Evolutionary conservation across 2,797 vertebrate genomes (phyloP), one percentile per base, ranked within the genome.

Genomic region (Astyanax mexicanus): DNA sequence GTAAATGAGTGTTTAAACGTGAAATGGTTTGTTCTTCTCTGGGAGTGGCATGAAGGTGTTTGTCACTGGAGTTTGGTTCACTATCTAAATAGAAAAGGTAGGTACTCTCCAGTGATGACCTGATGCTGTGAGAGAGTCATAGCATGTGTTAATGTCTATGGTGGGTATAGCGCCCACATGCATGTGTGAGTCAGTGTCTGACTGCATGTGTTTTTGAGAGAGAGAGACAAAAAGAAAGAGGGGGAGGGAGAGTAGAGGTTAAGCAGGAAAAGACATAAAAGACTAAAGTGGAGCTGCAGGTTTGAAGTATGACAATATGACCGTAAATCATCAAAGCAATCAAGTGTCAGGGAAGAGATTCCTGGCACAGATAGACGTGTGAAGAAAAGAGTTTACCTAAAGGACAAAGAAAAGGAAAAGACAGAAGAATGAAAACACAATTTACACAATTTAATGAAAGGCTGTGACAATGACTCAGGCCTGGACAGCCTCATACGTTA

Each of bases 131-230:
- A 47, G 17, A 47, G 17, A 7, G 64, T 67, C 64, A 67, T n/a
- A 35, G 42, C 27, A 32, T 49, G 42, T 66, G 62, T 42, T 27
- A 27, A 49, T 49, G 44, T 49, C 44, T 67, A 32, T 49, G 27
- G 42, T 67, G 42, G 47, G 64, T 21, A 49, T 1, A 32, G 8
- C 32, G 13, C 40, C 23, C 40, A 9, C 42, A 66, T 27, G 58
- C 32, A 49, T 32, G 45, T 42, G 45, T 29, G 9, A 51, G 32
- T 69, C 54, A 42, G 65, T 54, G 55, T 69, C 44, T 75, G 65
- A 6, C 15, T 29, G 12, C n/a, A 37, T 23, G 6, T 35, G 73
- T 55, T 25, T 66, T 72, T 44, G 42, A 21, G 13, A 52, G 52
- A 55, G 23, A 38, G 15, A 62, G 4, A 62, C 37, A 17, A 64